phyloP scores from a whole-genome alignment of 2,113 vertebrate genomes.

The Porphyrio hochstetteri region DNA sequence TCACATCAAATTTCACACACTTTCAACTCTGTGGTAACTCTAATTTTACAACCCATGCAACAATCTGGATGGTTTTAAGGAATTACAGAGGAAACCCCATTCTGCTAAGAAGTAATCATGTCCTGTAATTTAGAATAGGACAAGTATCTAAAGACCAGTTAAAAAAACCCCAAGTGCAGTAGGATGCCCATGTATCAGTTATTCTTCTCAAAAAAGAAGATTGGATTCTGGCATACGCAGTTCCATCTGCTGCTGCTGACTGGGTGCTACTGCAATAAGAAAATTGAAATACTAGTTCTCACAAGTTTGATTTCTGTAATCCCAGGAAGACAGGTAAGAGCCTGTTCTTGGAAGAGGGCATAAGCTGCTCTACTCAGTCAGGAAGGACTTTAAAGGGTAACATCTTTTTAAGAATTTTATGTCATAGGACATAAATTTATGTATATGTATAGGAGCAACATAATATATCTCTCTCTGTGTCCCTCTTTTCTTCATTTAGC shows the following conservation, averaged over 20 bases:
- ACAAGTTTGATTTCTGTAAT: neutral
- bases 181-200: neutral
- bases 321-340: neutral
- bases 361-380: neutral
- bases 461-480: neutral
- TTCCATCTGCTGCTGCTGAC: neutral
- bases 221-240: neutral
- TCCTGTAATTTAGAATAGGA: neutral
- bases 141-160: neutral
- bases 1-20: neutral
- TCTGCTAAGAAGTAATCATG: neutral
- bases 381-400: neutral
- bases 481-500: neutral
- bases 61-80: neutral
- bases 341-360: neutral
- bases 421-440: no score
- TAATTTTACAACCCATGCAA: neutral
- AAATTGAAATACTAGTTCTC: neutral
- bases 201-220: neutral
- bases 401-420: neutral
- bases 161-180: neutral
- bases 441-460: neutral
- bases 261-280: neutral
- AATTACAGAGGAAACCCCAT: neutral
- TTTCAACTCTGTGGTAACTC: neutral